Base-by-base conservation (phyloP, 2,888 invertebrate species). In the Xanthia icteritia region DNA sequence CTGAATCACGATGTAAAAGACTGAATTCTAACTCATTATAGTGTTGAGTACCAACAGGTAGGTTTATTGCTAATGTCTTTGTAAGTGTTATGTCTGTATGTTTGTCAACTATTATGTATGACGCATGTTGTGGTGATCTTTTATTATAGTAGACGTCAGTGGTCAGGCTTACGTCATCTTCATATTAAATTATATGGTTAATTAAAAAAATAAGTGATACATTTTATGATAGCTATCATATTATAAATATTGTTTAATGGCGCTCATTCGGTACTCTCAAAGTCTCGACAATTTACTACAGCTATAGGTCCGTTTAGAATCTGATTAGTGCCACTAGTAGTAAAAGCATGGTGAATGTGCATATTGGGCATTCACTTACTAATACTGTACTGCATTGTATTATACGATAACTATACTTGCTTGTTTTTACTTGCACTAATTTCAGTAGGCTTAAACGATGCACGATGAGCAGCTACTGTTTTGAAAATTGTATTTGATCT, bases 1-100 rank as follows among this genome's bases (percentile, higher is more conserved):
- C 83, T 89, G 88, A 89, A 85, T 87, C 84, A 89, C 68, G 70
- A 76, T 66, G 67, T 75, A 68, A 67, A 79, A 83, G 73, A 82
- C 81, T 82, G 83, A 86, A 87, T 88, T 85, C 64, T 68, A 83
- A 82, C 76, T 85, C 79, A 78, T 82, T 87, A 84, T 70, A 75
- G 58, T 70, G 61, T 63, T 73, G 56, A 60, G 60, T 73, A 64
- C 31, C 13, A 65, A 64, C 13, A 58, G 48, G 48, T 72, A 75
- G 56, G 63, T 83, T 83, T 81, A 76, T 76, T 69, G 39, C 61
- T 72, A 73, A 72, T 83, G 79, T 75, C 67, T 82, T 54, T 69
- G 69, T 64, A 68, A 78, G 58, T 74, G 66, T 68, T 70, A 42
- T 77, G 51, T 70, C 42, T 68, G 23, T 67, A n/a, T 61, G 31